Evolutionary conservation across 2,113 vertebrate species (phyloP).

Genomic region (Prunella fulvescens): DNA sequence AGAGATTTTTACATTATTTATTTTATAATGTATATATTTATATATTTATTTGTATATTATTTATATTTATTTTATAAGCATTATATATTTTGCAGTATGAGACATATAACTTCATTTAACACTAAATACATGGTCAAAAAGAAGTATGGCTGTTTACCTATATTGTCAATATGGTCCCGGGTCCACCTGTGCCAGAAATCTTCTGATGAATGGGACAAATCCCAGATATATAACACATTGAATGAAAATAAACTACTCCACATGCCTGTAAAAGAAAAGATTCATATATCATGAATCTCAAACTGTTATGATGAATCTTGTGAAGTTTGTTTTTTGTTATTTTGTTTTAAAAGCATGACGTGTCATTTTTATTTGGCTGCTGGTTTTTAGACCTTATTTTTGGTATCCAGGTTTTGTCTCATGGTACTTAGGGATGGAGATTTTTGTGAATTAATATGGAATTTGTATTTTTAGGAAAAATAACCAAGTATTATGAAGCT

Average conservation of each 20-base stretch:
- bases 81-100: neutral
- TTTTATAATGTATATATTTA: no score
- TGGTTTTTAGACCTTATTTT: neutral
- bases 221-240: slow-evolving; percentile 78
- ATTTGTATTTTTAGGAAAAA: neutral
- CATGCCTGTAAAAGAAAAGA: slow-evolving; percentile 60
- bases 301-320: neutral
- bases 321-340: neutral
- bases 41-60: no score
- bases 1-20: neutral
- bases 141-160: slow-evolving; percentile 55
- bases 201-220: slow-evolving; percentile 69
- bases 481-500: fast-evolving
- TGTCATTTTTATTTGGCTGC: neutral
- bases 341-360: neutral
- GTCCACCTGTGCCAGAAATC: slow-evolving; percentile 80
- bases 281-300: neutral
- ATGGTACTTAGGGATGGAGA: neutral
- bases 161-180: slow-evolving; percentile 59
- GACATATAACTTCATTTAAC: neutral
- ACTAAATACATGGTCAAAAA: neutral
- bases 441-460: neutral
- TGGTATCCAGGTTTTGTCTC: neutral
- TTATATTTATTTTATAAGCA: no score
- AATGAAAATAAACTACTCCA: slow-evolving; percentile 82